Evolutionary conservation across 1,140 invertebrate genomes (phyloP).

Genomic region (Anoplolepis gracilipes): DNA sequence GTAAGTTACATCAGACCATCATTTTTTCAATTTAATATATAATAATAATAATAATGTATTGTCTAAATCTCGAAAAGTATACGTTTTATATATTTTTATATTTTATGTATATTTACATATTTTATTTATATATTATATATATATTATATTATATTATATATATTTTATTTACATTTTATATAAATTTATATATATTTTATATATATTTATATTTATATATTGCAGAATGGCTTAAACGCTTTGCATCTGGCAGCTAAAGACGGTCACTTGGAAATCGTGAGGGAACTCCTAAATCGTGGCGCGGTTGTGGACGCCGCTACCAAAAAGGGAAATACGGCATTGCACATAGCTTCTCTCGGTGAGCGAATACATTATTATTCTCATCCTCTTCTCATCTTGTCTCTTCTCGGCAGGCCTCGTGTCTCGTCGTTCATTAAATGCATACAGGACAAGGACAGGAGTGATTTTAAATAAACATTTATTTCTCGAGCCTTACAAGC

Average conservation of each 20-base stretch:
- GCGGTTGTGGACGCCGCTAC: conserved; percentile 98
- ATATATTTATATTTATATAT: conserved; percentile 38
- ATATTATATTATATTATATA: conserved; percentile 7
- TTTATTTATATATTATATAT: conserved; percentile 46
- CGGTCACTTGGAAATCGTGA: conserved; percentile 97
- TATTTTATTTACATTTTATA: too few relatives aligned
- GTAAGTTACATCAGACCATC: conserved; percentile 88
- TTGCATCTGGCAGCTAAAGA: conserved; percentile 99
- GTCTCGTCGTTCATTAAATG: conserved; percentile 43
- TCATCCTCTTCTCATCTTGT: conserved; percentile 6
- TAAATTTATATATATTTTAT: too few relatives aligned
- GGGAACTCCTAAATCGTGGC: conserved; percentile 95
- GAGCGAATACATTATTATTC: conserved; percentile 64
- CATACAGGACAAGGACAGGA: conserved; percentile 47
- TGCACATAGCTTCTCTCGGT: conserved; percentile 99
- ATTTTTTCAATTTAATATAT: not conserved
- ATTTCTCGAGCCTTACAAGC: not conserved
- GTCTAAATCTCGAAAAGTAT: not conserved
- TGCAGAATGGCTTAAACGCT: conserved; percentile 98
- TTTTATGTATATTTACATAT: too few relatives aligned
- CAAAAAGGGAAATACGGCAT: conserved; percentile 99
- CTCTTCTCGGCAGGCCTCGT: not conserved
- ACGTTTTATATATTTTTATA: too few relatives aligned
- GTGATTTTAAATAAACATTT: conserved; percentile 54
- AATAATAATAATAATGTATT: not conserved